Base-by-base conservation (phyloP, 2,113 vertebrate species). In the Xiphophorus maculatus region DNA sequence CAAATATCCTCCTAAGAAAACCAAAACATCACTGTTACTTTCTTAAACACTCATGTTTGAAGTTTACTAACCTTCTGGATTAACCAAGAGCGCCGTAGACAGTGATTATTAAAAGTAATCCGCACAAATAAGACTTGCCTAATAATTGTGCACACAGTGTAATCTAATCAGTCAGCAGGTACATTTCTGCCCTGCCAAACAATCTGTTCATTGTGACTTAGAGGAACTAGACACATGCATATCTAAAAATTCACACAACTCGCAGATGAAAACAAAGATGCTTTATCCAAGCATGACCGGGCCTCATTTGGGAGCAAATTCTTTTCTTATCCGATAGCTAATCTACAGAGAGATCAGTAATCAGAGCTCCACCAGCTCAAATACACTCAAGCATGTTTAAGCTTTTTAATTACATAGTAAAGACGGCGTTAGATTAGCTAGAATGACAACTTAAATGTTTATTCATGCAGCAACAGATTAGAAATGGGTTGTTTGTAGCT, bases 331-430 rank as follows among this genome's bases (percentile, higher is more conserved):
- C 77, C 60, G 42, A 77, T 35, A 54, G 63, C 51, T 25, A 75
- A 79, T 79, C 66, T 77, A 25, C 29, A 78, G n/a, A 82, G 69
- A 67, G 62, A 76, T 70, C 66, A 65, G 71, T 60, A 64, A 80
- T 66, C 63, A 17, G 69, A 71, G 66, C 33, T 64, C 60, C 33
- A 72, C 65, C 63, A 67, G 62, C 82, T 30, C 58, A 79, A 42
- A 81, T 54, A 27, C 66, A 42, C 37, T 33, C 69, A 54, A 87
- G 48, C 54, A 27, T 72, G 33, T 40, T 33, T 72, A 61, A 87
- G 48, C 61, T 74, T 63, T 82, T 77, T 81, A 85, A 77, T 62
- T 66, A 51, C 67, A 62, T 69, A 63, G 60, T 63, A 82, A 63
- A 48, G 73, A 64, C 51, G 67, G 77, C 51, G 74, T 60, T 74